Evolutionary conservation across 1,140 invertebrate species (phyloP).

Genomic region (Hyphantria cunea): DNA sequence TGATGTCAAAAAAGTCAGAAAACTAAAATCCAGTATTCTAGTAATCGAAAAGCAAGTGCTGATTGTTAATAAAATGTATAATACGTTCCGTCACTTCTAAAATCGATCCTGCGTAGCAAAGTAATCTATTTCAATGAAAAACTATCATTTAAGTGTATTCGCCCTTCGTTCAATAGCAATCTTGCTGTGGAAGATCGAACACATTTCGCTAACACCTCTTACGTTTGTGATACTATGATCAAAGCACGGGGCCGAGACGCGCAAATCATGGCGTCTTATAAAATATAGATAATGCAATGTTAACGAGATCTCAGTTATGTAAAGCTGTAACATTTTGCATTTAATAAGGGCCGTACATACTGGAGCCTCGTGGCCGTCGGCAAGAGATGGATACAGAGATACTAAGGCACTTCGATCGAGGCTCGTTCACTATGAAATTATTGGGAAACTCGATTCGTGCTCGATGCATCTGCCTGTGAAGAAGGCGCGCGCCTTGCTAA

Average conservation of each 20-base stretch:
- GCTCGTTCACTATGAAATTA: slow-evolving; percentile 70
- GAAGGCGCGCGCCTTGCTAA: slow-evolving; percentile 47
- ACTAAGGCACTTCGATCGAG: slow-evolving; percentile 55
- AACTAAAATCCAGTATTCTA: too few relatives aligned
- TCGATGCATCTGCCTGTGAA: slow-evolving; percentile 65
- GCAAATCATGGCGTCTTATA: slow-evolving; percentile 38
- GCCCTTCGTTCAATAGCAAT: too few relatives aligned
- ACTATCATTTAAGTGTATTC: too few relatives aligned
- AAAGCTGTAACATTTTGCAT: slow-evolving; percentile 76
- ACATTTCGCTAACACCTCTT: slow-evolving; percentile 5
- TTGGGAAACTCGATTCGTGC: slow-evolving; percentile 73
- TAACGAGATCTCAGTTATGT: slow-evolving; percentile 70
- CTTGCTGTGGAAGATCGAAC: background rate
- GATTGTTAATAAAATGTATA: too few relatives aligned
- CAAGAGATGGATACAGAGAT: slow-evolving; percentile 62
- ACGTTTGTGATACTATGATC: slow-evolving; percentile 12
- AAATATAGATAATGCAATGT: slow-evolving; percentile 65
- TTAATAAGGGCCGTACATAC: slow-evolving; percentile 68
- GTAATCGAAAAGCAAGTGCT: too few relatives aligned
- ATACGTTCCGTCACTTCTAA: too few relatives aligned
- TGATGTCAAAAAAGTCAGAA: too few relatives aligned
- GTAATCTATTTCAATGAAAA: too few relatives aligned
- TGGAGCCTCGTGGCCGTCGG: slow-evolving; percentile 61
- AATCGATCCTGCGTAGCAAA: too few relatives aligned
- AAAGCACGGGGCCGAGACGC: slow-evolving; percentile 9